These are phyloP conservation scores for Trachemys scripta DNA, from an alignment of 2,113 vertebrate species.

Conservation along the genomic window DNA sequence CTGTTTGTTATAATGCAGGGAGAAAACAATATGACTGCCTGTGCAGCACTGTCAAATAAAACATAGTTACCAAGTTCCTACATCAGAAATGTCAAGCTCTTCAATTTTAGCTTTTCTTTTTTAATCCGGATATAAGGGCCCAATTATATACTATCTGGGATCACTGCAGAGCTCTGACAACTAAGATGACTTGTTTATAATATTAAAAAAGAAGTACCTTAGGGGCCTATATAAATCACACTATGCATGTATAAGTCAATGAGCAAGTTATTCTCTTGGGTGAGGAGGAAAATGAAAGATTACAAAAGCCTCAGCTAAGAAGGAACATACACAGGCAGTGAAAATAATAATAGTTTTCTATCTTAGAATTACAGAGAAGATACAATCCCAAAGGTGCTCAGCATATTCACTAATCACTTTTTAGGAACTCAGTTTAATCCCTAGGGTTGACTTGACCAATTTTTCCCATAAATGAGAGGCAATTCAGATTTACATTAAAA, in stretches of 20 bases:
- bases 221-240: neutral
- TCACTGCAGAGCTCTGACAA: neutral
- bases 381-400: neutral
- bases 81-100: neutral
- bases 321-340: neutral
- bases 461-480: constrained; percentile 66
- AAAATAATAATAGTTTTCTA: neutral
- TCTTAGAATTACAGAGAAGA: constrained; percentile 11
- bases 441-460: neutral
- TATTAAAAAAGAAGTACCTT: neutral
- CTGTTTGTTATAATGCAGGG: fast-evolving
- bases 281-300: neutral
- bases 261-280: neutral
- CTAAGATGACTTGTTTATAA: neutral
- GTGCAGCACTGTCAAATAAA: neutral
- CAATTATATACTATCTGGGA: neutral
- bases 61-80: neutral
- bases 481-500: constrained; percentile 61
- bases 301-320: neutral
- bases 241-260: neutral
- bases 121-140: neutral
- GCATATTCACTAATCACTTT: constrained; percentile 29
- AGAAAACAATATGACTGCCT: neutral
- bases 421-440: constrained; percentile 35
- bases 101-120: neutral